phyloP scores from a whole-genome alignment of 2,888 invertebrate genomes.

The Microctonus hyperodae region DNA sequence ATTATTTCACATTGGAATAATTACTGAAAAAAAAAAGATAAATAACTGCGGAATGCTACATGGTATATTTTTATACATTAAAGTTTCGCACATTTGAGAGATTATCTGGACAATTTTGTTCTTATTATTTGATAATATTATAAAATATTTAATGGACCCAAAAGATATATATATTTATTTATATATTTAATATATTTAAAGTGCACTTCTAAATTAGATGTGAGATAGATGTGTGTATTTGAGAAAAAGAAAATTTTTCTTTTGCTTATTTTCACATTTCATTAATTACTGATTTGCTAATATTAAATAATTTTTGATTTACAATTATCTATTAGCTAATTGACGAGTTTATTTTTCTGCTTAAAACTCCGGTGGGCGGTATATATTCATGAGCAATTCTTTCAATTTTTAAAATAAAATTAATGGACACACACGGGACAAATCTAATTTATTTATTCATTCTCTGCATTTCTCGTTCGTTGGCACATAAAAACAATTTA shows the following conservation, averaged over 20 bases:
- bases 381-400: conserved; percentile 42
- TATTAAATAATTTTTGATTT: conserved; percentile 27
- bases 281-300: conserved; percentile 7
- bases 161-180: too few relatives aligned
- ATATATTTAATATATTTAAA: too few relatives aligned
- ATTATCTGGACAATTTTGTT: background rate
- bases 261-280: conserved; percentile 22
- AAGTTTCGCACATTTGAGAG: background rate
- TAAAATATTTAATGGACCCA: conserved; percentile 37
- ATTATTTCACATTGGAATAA: background rate
- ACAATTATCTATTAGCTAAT: conserved; percentile 34
- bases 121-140: conserved; percentile 17
- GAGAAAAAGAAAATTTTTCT: conserved; percentile 1
- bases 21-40: background rate
- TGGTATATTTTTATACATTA: background rate
- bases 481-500: conserved; percentile 8
- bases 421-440: too few relatives aligned
- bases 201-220: conserved; percentile 39
- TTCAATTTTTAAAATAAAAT: conserved; percentile 23
- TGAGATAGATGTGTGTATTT: conserved; percentile 27
- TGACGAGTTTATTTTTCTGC: conserved; percentile 32
- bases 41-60: background rate
- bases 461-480: background rate
- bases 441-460: conserved; percentile 9
- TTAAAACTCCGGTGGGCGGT: conserved; percentile 42